A percentile compares a stretch with the other conserved stretches of the same genome.
Conservation (phyloP, 1,140 invertebrate species). For the Bicyclus anynana region DNA sequence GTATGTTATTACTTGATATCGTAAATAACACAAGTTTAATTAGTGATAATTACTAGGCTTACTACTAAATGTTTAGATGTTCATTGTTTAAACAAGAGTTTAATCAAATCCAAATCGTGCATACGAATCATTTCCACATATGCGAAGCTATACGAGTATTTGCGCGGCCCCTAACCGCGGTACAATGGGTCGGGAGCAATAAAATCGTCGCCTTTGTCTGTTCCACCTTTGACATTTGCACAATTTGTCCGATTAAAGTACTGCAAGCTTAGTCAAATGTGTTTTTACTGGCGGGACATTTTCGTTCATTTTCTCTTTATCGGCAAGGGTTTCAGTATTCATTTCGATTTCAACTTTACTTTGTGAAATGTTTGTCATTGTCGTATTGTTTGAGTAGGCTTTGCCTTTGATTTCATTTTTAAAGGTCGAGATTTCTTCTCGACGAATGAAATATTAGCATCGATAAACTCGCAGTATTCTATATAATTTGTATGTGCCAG, state of each 20-base stretch:
- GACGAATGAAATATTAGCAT: too few species aligned
- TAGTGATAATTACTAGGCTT: too few species aligned
- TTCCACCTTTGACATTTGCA: conserved; percentile 20
- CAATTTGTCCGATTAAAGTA: conserved; percentile 21
- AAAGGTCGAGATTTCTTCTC: too few species aligned
- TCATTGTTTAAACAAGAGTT: neutral
- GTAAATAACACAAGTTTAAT: too few species aligned
- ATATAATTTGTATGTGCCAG: too few species aligned
- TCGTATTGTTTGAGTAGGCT: neutral
- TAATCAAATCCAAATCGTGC: conserved; percentile 1
- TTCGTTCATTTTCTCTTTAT: neutral
- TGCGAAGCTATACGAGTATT: neutral
- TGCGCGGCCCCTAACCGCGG: conserved; percentile 1
- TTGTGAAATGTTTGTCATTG: neutral
- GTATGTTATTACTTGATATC: too few species aligned
- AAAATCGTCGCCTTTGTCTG: conserved; percentile 23
- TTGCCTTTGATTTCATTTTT: too few species aligned
- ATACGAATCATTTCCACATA: conserved; percentile 1
- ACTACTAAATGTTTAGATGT: too few species aligned
- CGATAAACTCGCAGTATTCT: too few species aligned
- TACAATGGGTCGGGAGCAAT: conserved; percentile 16
- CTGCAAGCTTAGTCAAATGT: conserved; percentile 17
- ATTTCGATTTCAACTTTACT: neutral
- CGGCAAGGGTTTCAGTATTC: conserved; percentile 5
- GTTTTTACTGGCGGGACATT: conserved; percentile 6